Evolutionary conservation across 2,888 invertebrate genomes (phyloP), one percentile per base, ranked within the genome.

Genomic region (Panzeria rudis): DNA sequence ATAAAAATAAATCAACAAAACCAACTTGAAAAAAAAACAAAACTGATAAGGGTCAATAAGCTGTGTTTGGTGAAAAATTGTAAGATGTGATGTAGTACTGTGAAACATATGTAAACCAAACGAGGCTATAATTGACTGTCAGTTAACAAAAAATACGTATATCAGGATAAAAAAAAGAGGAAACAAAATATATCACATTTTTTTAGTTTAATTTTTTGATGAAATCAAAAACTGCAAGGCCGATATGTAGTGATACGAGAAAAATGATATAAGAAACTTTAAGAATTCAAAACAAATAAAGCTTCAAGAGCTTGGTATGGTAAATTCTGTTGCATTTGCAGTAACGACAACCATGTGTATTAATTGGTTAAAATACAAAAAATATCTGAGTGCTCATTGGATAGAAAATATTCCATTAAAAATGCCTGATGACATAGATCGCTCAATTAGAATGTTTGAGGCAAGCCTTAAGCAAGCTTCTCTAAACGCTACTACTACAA

Each of bases 41-140:
- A 64, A 77, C 64, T 73, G 80, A 84, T 78, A 86, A 81, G 86
- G 86, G 86, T 86, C 86, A 86, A 77, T 68, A 83, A 75, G 72
- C 68, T 78, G 66, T 69, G 20, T 66, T 69, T 68, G 76, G 11
- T 32, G 35, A 61, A 62, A 78, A 44, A 71, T 79, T 79, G 66
- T 66, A 68, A 75, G 69, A 64, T 75, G 62, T 76, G 78, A 73
- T 86, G 72, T 71, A 69, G 72, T 79, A 68, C 73, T 66, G 68
- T 72, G 78, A 50, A 83, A 82, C 86, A 84, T 83, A 83, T 87
- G 85, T 85, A 73, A 78, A 80, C 79, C 79, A 83, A 86, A 86
- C 82, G 86, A 86, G 80, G 84, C 75, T 84, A 87, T 86, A 87
- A 87, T 87, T 87, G 87, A 87, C 86, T 84, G 82, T 38, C 73